Base-by-base conservation (phyloP, 2,888 invertebrate species). In the Zelleria hepariella region DNA sequence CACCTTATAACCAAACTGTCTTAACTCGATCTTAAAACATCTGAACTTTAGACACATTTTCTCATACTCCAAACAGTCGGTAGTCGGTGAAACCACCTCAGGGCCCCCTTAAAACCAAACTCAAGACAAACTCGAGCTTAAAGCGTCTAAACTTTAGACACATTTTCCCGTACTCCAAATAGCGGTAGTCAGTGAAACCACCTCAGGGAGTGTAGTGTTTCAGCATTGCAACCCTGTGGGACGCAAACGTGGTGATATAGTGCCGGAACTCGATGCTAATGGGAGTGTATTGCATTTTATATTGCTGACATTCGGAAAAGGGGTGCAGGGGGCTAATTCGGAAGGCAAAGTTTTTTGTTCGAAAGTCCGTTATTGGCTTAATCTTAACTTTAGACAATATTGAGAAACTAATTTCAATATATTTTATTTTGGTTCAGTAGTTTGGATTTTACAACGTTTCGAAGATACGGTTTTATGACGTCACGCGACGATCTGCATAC, bases 121-220 rank as follows among this genome's bases (percentile, higher is more conserved):
- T n/a, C 23, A 51, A 23, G 20, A 4, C 23, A 20, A 51, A 51
- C 51, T 10, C 5, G 20, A 21, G 10, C 51, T 8, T 51, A 15
- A n/a, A n/a, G 1, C 32, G 4, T 15, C 10, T 15, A 10, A 15
- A 15, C 32, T 15, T 42, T 15, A 42, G 32, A 42, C 32, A 1
- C 4, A 42, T 15, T 42, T 15, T 42, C 15, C 32, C 15, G 15
- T 42, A 4, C 32, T 10, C 32, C 32, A 42, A 42, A 10, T 42
- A 42, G 15, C 51, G 51, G 20, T 23, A 10, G 10, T 18, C 25
- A 54, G 18, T 6, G 18, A 7, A 15, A 24, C n/a, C 27, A 25
- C 54, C 54, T 54, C 25, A 26, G 54, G 54, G 54, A 27, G 54
- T 54, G 25, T 54, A 26, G 54, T 7, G n/a, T 54, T 54, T 54